Percentiles rank a stretch among this genome's conserved stretches.
Conservation (phyloP, 2,113 vertebrate genomes). For the Chrysemys picta region DNA sequence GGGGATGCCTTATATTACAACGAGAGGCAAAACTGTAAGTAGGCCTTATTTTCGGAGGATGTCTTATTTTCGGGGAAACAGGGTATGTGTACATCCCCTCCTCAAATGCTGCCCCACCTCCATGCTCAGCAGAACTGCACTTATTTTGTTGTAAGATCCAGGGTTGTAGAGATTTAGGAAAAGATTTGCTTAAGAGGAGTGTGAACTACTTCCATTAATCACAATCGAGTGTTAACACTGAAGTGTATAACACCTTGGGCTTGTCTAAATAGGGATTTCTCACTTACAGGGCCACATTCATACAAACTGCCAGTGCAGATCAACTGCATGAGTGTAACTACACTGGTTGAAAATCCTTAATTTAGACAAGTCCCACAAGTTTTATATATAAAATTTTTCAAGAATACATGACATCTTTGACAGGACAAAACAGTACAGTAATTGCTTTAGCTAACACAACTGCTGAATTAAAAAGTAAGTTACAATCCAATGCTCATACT, state of each 20-base stretch:
- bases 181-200: background rate
- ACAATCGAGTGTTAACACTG: conserved; percentile 29
- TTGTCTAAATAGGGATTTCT: conserved; percentile 48
- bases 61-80: too few species aligned
- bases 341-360: background rate
- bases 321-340: background rate
- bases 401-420: background rate
- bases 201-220: conserved; percentile 24
- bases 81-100: background rate
- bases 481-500: conserved; percentile 3
- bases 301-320: conserved; percentile 33
- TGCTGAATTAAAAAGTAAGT: background rate
- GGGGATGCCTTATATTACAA: too few species aligned
- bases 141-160: background rate
- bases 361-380: background rate
- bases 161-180: background rate
- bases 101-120: background rate
- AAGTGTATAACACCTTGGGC: background rate
- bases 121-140: background rate
- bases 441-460: background rate
- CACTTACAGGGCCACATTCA: conserved; percentile 31
- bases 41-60: too few species aligned
- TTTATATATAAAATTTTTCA: background rate
- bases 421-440: background rate
- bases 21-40: too few species aligned